Conservation (phyloP, 2,888 invertebrate species). For the Yponomeuta malinellus region DNA sequence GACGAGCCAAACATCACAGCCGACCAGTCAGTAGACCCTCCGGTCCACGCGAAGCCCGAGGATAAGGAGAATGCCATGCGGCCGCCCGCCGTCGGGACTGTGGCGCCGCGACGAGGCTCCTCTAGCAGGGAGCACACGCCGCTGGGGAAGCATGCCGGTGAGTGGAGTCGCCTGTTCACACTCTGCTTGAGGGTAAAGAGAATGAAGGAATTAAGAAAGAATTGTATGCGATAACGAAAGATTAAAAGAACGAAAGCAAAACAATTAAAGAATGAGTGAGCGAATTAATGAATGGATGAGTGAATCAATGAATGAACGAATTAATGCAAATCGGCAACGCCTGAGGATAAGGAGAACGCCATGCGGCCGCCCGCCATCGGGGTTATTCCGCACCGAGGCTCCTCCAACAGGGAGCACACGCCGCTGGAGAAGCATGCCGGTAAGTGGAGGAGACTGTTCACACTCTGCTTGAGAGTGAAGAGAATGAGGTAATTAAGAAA, state of each 20-base stretch:
- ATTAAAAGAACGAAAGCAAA: no score
- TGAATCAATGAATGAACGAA: no score
- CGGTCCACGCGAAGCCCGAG: background rate
- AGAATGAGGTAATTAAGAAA: constrained; percentile 29
- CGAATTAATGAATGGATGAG: no score
- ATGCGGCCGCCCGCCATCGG: constrained; percentile 43
- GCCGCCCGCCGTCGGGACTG: constrained; percentile 32
- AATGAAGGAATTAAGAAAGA: constrained; percentile 25
- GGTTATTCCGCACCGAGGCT: constrained; percentile 29
- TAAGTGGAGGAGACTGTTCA: background rate
- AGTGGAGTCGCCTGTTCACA: background rate
- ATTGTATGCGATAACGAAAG: no score
- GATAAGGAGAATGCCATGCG: constrained; percentile 56
- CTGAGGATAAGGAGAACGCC: constrained; percentile 46
- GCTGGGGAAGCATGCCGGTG: constrained; percentile 29
- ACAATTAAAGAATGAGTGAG: background rate
- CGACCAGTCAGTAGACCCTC: background rate
- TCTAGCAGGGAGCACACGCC: constrained; percentile 44
- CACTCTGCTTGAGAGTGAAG: constrained; percentile 32
- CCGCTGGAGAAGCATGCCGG: constrained; percentile 36
- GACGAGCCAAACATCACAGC: background rate
- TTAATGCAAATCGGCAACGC: background rate
- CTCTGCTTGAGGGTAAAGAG: constrained; percentile 39
- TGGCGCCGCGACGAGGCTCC: constrained; percentile 32
- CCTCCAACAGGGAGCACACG: constrained; percentile 41